These are phyloP conservation scores for Dermolepida albohirtum DNA, from an alignment of 2,888 invertebrate genomes.

Conservation along the genomic window DNA sequence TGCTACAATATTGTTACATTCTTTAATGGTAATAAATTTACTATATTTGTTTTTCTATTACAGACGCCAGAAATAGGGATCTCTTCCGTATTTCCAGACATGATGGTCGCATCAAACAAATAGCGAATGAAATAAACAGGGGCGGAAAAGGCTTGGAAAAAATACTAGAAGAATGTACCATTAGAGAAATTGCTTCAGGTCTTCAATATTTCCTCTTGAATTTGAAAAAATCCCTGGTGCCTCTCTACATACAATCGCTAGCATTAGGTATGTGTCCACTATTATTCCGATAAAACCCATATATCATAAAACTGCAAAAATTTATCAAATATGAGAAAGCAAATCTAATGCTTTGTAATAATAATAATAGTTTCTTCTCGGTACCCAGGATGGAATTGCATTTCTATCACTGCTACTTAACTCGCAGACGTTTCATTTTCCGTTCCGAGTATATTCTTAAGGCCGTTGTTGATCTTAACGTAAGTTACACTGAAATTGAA, in stretches of 20 bases:
- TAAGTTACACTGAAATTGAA: no score
- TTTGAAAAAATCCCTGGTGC: slow-evolving; percentile 64
- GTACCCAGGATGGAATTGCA: no score
- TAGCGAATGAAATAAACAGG: slow-evolving; percentile 50
- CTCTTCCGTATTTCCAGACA: slow-evolving; percentile 58
- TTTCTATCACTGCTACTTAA: no score
- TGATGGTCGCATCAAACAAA: slow-evolving; percentile 49
- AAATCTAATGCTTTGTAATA: no score
- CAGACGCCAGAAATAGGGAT: slow-evolving; percentile 57
- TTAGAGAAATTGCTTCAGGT: slow-evolving; percentile 64
- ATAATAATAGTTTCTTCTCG: no score
- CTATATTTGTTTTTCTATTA: background rate
- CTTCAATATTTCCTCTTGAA: slow-evolving; percentile 62
- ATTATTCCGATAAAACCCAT: background rate
- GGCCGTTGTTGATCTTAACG: no score
- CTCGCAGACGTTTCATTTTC: no score
- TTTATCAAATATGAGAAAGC: no score
- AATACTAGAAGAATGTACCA: slow-evolving; percentile 57
- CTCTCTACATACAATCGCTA: slow-evolving; percentile 64
- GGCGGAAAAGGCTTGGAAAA: slow-evolving; percentile 51
- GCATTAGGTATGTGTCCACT: slow-evolving; percentile 61
- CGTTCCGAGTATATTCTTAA: no score
- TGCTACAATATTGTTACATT: slow-evolving; percentile 13
- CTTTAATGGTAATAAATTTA: background rate
- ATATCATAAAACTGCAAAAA: no score